Conservation (phyloP, 1,140 invertebrate species). For the Centruroides vittatus region DNA sequence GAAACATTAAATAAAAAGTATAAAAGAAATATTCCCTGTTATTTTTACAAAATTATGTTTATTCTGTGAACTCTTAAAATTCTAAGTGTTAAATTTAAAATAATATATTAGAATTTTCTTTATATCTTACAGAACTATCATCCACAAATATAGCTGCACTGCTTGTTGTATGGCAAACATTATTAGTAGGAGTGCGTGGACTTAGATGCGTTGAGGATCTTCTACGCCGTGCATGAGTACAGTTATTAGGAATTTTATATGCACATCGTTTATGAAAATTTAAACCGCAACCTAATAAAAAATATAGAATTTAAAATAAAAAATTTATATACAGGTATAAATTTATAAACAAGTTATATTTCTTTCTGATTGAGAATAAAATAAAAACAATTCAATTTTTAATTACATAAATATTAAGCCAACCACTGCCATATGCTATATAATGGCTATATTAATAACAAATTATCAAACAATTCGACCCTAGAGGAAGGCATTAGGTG, state of each 20-base stretch:
- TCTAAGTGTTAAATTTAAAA: neutral
- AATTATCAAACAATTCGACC: no score
- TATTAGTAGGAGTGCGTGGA: constrained; percentile 9
- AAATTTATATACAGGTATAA: neutral
- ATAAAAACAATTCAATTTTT: neutral
- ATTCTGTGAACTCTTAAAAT: no score
- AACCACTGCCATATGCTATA: no score
- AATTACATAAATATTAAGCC: no score
- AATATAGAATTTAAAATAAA: neutral
- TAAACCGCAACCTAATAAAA: constrained; percentile 70
- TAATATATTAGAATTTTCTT: neutral
- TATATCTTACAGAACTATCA: constrained; percentile 11
- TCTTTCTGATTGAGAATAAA: neutral
- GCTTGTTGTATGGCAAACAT: constrained; percentile 13
- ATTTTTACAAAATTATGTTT: no score
- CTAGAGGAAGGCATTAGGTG: no score
- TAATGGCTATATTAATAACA: no score
- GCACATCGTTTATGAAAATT: constrained; percentile 99
- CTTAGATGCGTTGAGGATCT: constrained; percentile 23
- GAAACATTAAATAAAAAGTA: no score
- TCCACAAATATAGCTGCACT: constrained; percentile 10
- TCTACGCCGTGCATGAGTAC: constrained; percentile 40
- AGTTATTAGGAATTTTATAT: constrained; percentile 97
- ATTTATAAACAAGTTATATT: neutral
- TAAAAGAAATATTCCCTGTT: no score